Conservation (phyloP, 1,140 invertebrate species). For the Phymorhynchus buccinoides region DNA sequence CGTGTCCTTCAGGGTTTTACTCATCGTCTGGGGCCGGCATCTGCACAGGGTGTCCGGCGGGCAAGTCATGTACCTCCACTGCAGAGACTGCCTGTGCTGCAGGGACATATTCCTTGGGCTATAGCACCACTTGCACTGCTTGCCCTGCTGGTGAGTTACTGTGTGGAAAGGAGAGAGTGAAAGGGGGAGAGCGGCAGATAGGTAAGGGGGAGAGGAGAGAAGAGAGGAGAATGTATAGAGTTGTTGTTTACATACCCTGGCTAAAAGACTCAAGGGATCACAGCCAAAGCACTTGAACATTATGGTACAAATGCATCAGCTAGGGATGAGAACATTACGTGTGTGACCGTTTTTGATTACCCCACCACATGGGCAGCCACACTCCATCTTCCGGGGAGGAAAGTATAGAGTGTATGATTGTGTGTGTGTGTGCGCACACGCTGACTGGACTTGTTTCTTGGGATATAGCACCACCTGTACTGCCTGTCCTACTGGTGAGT, state of each 20-base stretch:
- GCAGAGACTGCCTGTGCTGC: slow-evolving; percentile 52
- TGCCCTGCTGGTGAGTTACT: slow-evolving; percentile 57
- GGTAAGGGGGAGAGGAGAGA: too few species aligned
- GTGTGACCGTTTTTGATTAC: too few species aligned
- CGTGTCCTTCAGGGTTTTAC: slow-evolving; percentile 55
- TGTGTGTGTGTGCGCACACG: too few species aligned
- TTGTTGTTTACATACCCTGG: too few species aligned
- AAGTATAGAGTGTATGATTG: too few species aligned
- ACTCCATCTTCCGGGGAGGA: too few species aligned
- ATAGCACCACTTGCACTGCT: slow-evolving; percentile 55
- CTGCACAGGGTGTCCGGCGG: slow-evolving; percentile 60
- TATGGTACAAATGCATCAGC: too few species aligned
- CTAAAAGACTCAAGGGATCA: too few species aligned
- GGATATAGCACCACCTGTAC: slow-evolving; percentile 58
- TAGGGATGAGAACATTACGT: too few species aligned
- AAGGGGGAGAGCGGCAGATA: neutral
- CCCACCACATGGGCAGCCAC: too few species aligned
- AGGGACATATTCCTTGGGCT: slow-evolving; percentile 63
- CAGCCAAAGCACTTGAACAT: too few species aligned
- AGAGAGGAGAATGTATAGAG: neutral
- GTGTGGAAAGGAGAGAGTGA: neutral
- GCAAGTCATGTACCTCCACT: slow-evolving; percentile 57
- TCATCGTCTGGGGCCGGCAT: slow-evolving; percentile 37
- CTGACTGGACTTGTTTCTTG: slow-evolving; percentile 61
- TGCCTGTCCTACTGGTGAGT: slow-evolving; percentile 58